Evolutionary conservation across 2,888 invertebrate species (phyloP).

Genomic region (Barypeithes pellucidus): DNA sequence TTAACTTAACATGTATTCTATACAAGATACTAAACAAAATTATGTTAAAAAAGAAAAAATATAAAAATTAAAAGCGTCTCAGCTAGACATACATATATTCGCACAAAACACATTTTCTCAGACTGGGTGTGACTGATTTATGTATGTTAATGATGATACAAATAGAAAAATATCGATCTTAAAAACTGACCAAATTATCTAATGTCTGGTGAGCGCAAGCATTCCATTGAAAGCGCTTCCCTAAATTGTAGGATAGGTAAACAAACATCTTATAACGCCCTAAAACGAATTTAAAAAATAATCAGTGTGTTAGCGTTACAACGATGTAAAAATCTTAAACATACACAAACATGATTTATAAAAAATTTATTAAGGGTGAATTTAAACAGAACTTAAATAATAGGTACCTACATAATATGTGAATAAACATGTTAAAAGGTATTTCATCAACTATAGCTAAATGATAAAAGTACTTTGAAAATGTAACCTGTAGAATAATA

Average conservation of each 20-base stretch:
- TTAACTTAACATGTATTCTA: conserved; percentile 58
- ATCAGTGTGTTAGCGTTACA: background rate
- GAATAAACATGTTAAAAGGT: too few relatives aligned
- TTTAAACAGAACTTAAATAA: too few relatives aligned
- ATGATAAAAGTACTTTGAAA: too few relatives aligned
- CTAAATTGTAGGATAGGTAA: conserved; percentile 23
- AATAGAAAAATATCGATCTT: conserved; percentile 68
- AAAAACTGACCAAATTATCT: conserved; percentile 52
- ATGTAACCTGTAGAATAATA: too few relatives aligned
- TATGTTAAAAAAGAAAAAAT: conserved; percentile 56
- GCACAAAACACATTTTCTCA: conserved; percentile 60
- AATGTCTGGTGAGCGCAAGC: conserved; percentile 32
- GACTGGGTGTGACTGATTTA: conserved; percentile 57
- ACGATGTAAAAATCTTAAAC: too few relatives aligned
- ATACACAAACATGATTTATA: too few relatives aligned
- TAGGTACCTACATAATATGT: too few relatives aligned
- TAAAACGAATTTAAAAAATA: background rate
- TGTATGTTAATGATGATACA: conserved; percentile 61
- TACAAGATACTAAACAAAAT: conserved; percentile 55
- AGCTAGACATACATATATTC: conserved; percentile 43
- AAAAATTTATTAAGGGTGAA: too few relatives aligned
- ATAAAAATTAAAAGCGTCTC: conserved; percentile 53
- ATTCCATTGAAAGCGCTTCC: background rate
- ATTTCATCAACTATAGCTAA: too few relatives aligned
- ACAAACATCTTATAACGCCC: conserved; percentile 1